Conservation (phyloP, 2,113 vertebrate genomes). For the Oreotragus oreotragus region DNA sequence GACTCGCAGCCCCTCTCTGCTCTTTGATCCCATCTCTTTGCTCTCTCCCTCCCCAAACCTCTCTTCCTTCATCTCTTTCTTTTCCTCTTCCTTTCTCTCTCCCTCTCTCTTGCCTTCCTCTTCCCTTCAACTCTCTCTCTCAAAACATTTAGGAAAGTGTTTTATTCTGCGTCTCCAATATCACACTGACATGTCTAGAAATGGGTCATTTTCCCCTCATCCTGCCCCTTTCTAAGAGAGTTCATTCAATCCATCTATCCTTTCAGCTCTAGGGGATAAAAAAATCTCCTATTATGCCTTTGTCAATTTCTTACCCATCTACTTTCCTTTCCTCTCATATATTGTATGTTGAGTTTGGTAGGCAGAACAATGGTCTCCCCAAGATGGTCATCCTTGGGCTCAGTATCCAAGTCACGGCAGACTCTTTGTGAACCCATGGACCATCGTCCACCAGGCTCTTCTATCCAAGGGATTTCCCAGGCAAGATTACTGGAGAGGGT, state of each 20-base stretch:
- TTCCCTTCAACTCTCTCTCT: not conserved
- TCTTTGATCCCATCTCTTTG: fast-evolving
- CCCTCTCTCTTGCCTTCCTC: not conserved
- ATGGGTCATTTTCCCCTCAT: not conserved
- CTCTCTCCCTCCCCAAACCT: not conserved
- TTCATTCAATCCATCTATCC: not conserved
- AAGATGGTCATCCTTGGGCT: not conserved
- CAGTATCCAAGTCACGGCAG: not conserved
- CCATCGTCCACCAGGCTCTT: not conserved
- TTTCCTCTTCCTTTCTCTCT: not conserved
- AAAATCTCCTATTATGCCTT: not conserved
- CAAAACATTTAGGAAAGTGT: not conserved
- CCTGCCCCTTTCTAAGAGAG: not conserved
- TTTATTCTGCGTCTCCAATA: not conserved
- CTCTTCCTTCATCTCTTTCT: not conserved
- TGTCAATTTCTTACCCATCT: not conserved
- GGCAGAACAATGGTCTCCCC: not conserved
- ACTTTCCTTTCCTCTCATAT: not conserved
- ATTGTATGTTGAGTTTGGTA: fast-evolving
- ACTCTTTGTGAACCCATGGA: not conserved
- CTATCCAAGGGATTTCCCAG: not conserved
- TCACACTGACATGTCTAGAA: not conserved
- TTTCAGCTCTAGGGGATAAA: not conserved
- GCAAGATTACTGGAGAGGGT: not conserved
- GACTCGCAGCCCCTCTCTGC: too few relatives aligned